A percentile compares a stretch with the other conserved stretches of the same genome.
Conservation (phyloP, 2,888 invertebrate genomes). For the Torymus aiolomorphi region DNA sequence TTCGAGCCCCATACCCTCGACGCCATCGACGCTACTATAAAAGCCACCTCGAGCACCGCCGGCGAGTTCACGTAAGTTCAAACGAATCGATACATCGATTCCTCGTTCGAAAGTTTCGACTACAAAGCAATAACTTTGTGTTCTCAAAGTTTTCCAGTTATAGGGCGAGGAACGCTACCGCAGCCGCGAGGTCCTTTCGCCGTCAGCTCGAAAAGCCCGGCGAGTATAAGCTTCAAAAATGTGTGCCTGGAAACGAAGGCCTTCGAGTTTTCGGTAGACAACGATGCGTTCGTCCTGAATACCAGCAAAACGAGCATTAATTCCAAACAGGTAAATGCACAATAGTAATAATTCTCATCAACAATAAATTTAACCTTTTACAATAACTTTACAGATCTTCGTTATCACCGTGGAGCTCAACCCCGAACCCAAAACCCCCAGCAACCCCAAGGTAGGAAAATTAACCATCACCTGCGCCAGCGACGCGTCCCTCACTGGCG, state of each 20-base stretch:
- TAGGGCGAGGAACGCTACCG: constrained; percentile 62
- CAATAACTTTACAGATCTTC: not conserved
- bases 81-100: not conserved
- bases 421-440: not conserved
- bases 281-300: constrained; percentile 59
- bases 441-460: constrained; percentile 13
- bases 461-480: constrained; percentile 19
- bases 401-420: not conserved
- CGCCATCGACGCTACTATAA: constrained; percentile 59
- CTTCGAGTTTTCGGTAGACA: constrained; percentile 62
- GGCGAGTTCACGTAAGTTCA: constrained; percentile 64
- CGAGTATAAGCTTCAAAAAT: constrained; percentile 65
- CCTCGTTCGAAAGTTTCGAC: not conserved
- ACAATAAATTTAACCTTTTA: no score
- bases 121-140: not conserved
- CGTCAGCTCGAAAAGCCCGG: constrained; percentile 48
- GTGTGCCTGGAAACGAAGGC: constrained; percentile 61
- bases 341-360: no score
- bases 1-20: constrained; percentile 65
- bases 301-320: constrained; percentile 52
- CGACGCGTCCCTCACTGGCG: not conserved
- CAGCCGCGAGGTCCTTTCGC: constrained; percentile 67
- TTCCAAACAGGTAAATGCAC: constrained; percentile 61
- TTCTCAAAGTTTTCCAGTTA: constrained; percentile 64
- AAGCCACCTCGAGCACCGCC: constrained; percentile 61